Base-by-base conservation (phyloP, 2,797 vertebrate species). In the Petrocephalus schoutedeni region DNA sequence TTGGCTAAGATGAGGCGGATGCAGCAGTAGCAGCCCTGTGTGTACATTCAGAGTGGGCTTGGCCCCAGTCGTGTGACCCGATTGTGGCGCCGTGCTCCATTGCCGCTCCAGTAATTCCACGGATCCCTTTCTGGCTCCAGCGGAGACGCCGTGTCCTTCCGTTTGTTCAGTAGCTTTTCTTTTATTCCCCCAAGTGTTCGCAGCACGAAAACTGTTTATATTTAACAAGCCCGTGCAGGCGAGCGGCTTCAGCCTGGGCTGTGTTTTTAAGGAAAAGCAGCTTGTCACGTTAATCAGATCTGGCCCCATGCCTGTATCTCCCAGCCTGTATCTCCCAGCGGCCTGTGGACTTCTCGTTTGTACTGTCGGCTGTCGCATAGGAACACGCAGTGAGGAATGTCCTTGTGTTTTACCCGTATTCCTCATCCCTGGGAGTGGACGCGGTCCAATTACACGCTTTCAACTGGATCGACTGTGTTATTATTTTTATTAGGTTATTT, bases 41-140 rank as follows among this genome's bases (percentile, higher is more conserved):
- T 21, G 49, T 9, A 53, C 3, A 28, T 74, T 53, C 12, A 0
- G 57, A 51, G 51, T 32, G 32, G n/a, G 51, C 86, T 85, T 36
- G 8, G 36, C 80, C 86, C 61, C 83, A 80, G 84, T 87, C 64
- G 74, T 86, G 77, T 90, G 89, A 77, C 87, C 58, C 85, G 89
- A 89, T 87, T 86, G 64, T 88, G 71, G 87, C 89, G 74, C 71
- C 57, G 32, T 28, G 80, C 45, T 54, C 57, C 28, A 36, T 56
- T 53, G 32, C 36, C 19, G 32, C 23, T 16, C 23, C 1, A 4
- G 28, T 32, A 71, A 74, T 74, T 74, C 67, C 14, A 32, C 10
- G 36, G 1, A 16, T 77, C 74, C n/a, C 0, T 80, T 49, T 80
- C 74, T 49, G 14, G 36, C 41, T 49, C 36, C 19, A n/a, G 36